Evolutionary conservation across 2,797 vertebrate genomes (phyloP), one percentile per base, ranked within the genome.

Genomic region (Onychomys torridus): DNA sequence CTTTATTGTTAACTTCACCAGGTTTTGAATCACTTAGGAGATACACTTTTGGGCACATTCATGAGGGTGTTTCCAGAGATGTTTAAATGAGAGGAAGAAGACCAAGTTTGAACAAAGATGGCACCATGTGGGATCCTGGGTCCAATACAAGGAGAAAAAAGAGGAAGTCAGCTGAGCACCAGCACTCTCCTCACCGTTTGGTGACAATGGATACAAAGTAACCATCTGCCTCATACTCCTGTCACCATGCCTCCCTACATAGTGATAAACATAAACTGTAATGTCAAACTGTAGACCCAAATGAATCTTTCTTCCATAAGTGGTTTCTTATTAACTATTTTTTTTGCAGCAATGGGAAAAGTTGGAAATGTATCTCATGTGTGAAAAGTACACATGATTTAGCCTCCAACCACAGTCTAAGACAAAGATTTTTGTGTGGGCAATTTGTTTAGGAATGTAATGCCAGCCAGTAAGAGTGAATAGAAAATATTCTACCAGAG

Each of bases 391-490:
- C n/a, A 94, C n/a, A 69, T 21, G 52, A 89, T 40, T 86, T 71
- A 88, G 65, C 32, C 55, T 49, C 34, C 82, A 76, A 86, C 61
- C 49, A 83, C 34, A 92, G 49, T 61, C 52, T 83, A 90, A 96
- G 49, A 87, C 75, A 94, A 78, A 97, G 40, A 46, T 37, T 87
- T 49, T 43, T 10, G 32, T 77, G 25, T 73, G 40, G n/a, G 25
- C 76, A 63, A 49, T 87, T 87, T 90, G 76, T 92, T 81, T 93
- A 71, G 73, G 9, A 93, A 79, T 83, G 6, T 84, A 49, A 91
- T 65, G 49, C 23, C 46, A 93, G 43, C 83, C 0, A 91, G 27
- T 19, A 91, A 23, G 21, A 90, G 12, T 57, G 84, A 91, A 34
- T 63, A 40, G 23, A 21, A 92, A 75, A 63, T 8, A n/a, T 7